Evolutionary conservation across 2,888 invertebrate species (phyloP).

Genomic region (Pollenia griseotomentosa): DNA sequence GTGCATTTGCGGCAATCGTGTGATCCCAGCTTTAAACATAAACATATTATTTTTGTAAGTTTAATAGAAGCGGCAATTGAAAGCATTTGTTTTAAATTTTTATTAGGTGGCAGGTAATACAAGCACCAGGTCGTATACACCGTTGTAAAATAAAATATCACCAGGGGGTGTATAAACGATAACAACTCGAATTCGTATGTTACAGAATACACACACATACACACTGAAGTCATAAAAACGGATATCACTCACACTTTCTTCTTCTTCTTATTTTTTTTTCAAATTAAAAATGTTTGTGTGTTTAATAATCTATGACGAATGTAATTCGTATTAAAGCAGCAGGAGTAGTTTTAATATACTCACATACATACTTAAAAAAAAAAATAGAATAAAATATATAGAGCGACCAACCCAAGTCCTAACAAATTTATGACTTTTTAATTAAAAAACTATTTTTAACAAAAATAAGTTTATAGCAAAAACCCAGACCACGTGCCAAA

Average conservation of each 20-base stretch:
- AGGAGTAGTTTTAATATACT: conserved; percentile 43
- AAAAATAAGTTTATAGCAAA: conserved; percentile 44
- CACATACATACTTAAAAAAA: background rate
- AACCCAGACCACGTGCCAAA: conserved; percentile 58
- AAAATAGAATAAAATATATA: background rate
- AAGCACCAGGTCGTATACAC: conserved; percentile 49
- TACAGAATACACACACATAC: conserved; percentile 14
- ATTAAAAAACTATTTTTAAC: conserved; percentile 47
- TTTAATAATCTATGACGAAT: conserved; percentile 80
- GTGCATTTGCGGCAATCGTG: too few species aligned
- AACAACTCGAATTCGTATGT: background rate
- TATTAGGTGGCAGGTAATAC: conserved; percentile 59
- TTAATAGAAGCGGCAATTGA: background rate
- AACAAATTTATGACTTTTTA: conserved; percentile 66
- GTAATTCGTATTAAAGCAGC: conserved; percentile 47
- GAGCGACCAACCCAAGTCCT: conserved; percentile 5
- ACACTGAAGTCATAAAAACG: conserved; percentile 26
- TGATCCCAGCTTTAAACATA: too few species aligned
- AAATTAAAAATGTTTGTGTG: conserved; percentile 72
- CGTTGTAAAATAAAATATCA: conserved; percentile 63
- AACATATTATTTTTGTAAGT: background rate
- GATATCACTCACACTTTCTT: conserved; percentile 33
- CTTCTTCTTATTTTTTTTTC: conserved; percentile 14
- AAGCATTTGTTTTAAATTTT: conserved; percentile 47
- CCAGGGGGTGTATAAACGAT: conserved; percentile 65